A percentile compares a stretch with the other conserved stretches of the same genome.
phyloP scores from a whole-genome alignment of 2,113 vertebrate genomes.

The Calypte anna region DNA sequence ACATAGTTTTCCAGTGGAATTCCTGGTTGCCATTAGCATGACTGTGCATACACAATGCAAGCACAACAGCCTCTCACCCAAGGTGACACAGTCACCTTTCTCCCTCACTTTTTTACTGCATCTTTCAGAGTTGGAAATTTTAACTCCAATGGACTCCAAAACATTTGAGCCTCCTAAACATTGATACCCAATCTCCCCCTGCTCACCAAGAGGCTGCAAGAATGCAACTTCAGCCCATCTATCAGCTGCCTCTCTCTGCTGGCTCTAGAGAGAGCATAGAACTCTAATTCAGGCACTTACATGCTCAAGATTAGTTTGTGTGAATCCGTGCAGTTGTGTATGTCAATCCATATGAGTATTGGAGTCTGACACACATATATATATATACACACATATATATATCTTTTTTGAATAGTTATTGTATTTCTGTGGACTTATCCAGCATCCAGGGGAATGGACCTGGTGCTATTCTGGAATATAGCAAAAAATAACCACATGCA shows the following conservation, averaged over 20 bases:
- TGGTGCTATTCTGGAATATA: neutral
- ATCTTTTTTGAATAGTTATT: neutral
- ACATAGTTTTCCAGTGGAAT: neutral
- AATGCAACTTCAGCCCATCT: neutral
- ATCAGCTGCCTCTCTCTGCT: neutral
- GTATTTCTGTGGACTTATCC: neutral
- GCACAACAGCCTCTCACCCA: neutral
- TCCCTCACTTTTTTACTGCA: neutral
- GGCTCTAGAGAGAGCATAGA: neutral
- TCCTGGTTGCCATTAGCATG: constrained; percentile 1
- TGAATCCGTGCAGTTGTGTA: neutral
- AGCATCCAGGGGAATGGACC: neutral
- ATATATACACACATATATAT: neutral
- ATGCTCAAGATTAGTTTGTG: neutral
- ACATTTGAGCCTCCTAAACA: neutral
- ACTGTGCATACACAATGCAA: neutral
- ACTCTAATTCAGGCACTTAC: neutral
- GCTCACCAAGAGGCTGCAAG: neutral
- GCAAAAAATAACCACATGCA: neutral
- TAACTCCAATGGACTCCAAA: neutral
- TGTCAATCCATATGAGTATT: neutral
- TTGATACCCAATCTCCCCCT: neutral
- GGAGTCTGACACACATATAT: neutral
- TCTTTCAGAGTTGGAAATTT: neutral
- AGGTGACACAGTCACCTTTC: neutral